Evolutionary conservation across 2,888 invertebrate genomes (phyloP).

Genomic region (Archips crataeganus): DNA sequence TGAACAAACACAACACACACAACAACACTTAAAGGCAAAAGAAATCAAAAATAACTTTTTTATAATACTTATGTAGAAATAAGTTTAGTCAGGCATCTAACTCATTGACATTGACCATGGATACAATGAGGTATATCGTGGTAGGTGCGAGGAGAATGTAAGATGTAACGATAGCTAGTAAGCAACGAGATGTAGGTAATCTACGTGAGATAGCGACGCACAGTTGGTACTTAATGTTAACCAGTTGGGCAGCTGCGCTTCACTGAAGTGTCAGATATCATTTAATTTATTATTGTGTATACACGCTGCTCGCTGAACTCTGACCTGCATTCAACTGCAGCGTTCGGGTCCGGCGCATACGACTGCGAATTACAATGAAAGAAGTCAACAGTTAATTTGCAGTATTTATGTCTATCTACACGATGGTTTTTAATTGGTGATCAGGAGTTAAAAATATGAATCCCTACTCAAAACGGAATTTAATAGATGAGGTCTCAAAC

Average conservation of each 20-base stretch:
- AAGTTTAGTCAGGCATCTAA: not conserved
- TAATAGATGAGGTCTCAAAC: no score
- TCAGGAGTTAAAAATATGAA: no score
- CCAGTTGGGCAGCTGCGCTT: slow-evolving; percentile 12
- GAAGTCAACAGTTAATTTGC: no score
- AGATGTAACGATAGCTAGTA: not conserved
- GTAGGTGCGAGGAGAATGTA: not conserved
- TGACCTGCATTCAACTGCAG: slow-evolving; percentile 5
- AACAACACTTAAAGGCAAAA: no score
- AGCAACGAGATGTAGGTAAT: not conserved
- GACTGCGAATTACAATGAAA: not conserved
- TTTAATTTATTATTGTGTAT: slow-evolving; percentile 6
- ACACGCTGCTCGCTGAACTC: slow-evolving; percentile 13
- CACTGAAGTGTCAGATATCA: slow-evolving; percentile 6
- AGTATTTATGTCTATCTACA: no score
- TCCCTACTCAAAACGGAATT: no score
- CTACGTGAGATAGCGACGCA: slow-evolving; percentile 2
- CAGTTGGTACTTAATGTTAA: not conserved
- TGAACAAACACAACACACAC: no score
- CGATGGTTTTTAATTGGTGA: no score
- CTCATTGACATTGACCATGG: not conserved
- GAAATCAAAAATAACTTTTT: no score
- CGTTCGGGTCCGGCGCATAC: not conserved
- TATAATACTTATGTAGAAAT: no score
- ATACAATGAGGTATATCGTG: not conserved